Evolutionary conservation across 1,140 invertebrate species (phyloP), one percentile per base, ranked within the genome.

Genomic region (Oryctes rhinoceros): DNA sequence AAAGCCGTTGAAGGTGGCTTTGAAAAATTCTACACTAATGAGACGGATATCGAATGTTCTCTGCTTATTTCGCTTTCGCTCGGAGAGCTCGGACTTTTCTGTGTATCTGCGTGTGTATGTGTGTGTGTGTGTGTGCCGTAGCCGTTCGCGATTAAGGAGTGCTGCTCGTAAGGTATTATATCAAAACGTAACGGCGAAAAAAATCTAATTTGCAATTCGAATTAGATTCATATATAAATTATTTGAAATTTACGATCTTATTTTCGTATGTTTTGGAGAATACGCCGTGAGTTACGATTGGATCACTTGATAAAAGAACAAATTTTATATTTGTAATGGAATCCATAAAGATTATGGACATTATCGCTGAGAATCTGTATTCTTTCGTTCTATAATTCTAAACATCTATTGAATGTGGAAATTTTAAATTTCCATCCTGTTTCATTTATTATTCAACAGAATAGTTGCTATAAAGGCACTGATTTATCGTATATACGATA

Each of bases 21-120:
- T 71, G 65, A 71, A 71, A 71, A 71, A 71, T 71, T 71, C 65
- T 71, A 30, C 37, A 71, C 65, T 71, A 71, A 71, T 71, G 65
- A 71, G 65, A 71, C 65, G 65, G 65, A 71, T 71, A 71, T 71
- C 65, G 65, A 37, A 71, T 35, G 65, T 71, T 71, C 35, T 24
- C 24, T 59, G n/a, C 53, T 59, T 59, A 59, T 59, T 18, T 59
- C 15, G 53, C 15, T 59, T 59, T 59, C 13, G 53, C 53, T n/a
- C 53, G 53, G 0, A 1, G 53, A 30, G 24, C 24, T 30, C 53
- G 3, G 6, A 7, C 18, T 59, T n/a, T 59, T n/a, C 1, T 59
- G 15, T 59, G 53, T n/a, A 15, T 53, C 10, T 53, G 15, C 18
- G 15, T 3, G 15, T n/a, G n/a, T 59, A 39, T 7, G 7, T 7